Evolutionary conservation across 2,113 vertebrate species (phyloP).

Genomic region (Psilopogon haemacephalus): DNA sequence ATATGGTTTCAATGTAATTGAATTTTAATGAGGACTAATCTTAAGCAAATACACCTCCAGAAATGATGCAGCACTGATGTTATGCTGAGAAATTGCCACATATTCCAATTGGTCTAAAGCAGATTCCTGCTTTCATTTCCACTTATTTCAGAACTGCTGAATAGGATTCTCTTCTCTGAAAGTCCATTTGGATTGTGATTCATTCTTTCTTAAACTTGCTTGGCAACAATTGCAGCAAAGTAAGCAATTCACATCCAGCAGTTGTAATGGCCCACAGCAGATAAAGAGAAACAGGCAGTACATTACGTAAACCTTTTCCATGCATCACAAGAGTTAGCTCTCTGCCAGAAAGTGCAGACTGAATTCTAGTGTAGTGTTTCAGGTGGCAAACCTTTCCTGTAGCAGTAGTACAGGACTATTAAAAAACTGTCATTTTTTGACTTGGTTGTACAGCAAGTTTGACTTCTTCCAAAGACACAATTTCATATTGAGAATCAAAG

Average conservation of each 20-base stretch:
- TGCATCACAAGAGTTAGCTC: not conserved
- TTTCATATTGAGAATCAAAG: not conserved
- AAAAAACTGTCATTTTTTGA: not conserved
- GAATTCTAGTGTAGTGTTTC: not conserved
- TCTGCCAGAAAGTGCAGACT: not conserved
- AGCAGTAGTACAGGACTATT: not conserved
- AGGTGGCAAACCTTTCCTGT: not conserved
- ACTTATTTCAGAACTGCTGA: not conserved
- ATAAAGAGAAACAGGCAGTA: not conserved
- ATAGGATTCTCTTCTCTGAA: not conserved
- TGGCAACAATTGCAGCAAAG: not conserved
- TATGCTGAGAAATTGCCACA: not conserved
- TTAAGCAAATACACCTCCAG: constrained; percentile 53
- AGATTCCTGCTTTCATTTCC: not conserved
- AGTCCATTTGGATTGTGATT: not conserved
- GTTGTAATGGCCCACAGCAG: not conserved
- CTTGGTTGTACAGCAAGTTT: not conserved
- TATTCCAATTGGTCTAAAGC: not conserved
- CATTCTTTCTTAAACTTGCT: not conserved
- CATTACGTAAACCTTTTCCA: not conserved
- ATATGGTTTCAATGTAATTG: constrained; percentile 55
- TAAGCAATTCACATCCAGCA: not conserved
- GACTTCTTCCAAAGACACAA: not conserved
- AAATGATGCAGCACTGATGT: constrained; percentile 29
- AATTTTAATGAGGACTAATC: constrained; percentile 54